Evolutionary conservation across 2,797 vertebrate genomes (phyloP).

Genomic region (Myotis findleyi): DNA sequence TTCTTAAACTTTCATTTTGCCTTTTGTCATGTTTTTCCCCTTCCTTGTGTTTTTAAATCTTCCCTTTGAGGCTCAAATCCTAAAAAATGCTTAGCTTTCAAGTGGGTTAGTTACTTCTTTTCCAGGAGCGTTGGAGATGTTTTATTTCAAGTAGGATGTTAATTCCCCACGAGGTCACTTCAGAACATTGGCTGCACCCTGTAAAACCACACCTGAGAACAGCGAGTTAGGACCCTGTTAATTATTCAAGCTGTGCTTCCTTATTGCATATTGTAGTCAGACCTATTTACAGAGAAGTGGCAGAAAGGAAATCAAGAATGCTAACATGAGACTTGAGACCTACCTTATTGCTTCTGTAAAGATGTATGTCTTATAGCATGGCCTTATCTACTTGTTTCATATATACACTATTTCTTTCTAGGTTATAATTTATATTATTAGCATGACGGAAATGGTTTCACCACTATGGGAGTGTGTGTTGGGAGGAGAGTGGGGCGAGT

Average conservation of each 20-base stretch:
- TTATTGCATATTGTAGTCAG: not conserved
- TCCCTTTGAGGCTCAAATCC: not conserved
- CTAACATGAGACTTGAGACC: not conserved
- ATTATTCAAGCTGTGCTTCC: not conserved
- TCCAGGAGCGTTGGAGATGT: not conserved
- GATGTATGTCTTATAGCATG: not conserved
- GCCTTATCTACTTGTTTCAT: not conserved
- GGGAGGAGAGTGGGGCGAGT: not conserved
- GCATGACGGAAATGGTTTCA: not conserved
- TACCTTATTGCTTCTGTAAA: not conserved
- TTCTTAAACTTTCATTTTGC: slow-evolving; percentile 8
- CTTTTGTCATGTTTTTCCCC: not conserved
- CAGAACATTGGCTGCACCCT: not conserved
- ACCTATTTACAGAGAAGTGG: not conserved
- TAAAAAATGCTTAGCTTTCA: not conserved
- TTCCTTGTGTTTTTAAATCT: not conserved
- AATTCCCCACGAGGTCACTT: slow-evolving; percentile 15
- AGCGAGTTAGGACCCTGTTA: not conserved
- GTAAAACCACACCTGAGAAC: not conserved
- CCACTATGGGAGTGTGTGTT: too few relatives aligned
- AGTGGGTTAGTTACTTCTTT: not conserved
- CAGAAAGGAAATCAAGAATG: not conserved
- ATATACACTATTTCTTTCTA: not conserved
- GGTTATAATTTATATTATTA: not conserved
- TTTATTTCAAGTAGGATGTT: not conserved